A percentile compares a stretch with the other conserved stretches of the same genome.
These are phyloP conservation scores for Phoxinus dragarum DNA, from an alignment of 2,797 vertebrate species.

Conservation along the genomic window DNA sequence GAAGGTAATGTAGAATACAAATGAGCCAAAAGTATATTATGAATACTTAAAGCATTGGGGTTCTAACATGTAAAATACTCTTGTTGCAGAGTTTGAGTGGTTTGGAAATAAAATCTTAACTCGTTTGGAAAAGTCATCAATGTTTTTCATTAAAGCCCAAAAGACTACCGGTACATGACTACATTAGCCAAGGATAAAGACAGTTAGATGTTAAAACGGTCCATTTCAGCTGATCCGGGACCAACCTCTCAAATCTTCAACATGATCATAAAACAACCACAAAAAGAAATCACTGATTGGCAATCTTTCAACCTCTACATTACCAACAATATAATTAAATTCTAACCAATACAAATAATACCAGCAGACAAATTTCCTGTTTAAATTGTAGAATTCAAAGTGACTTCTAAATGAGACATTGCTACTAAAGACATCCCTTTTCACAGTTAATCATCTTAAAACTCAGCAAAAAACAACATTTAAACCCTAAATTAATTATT, in stretches of 20 bases:
- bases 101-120: background rate
- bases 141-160: background rate
- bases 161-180: background rate
- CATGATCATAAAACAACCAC: background rate
- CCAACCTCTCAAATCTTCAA: background rate
- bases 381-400: background rate
- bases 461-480: background rate
- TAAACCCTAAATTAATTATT: background rate
- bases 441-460: conserved; percentile 33
- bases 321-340: background rate
- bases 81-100: background rate
- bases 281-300: conserved; percentile 9
- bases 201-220: background rate
- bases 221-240: background rate
- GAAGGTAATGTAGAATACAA: conserved; percentile 68
- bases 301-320: conserved; percentile 7
- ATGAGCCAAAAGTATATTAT: conserved; percentile 66
- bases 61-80: background rate
- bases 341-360: background rate
- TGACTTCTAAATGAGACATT: conserved; percentile 13
- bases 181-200: background rate
- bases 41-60: background rate
- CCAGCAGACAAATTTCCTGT: background rate
- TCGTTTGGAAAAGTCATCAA: background rate
- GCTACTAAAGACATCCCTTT: conserved; percentile 10